phyloP scores from a whole-genome alignment of 1,140 invertebrate species.

The Drosophila nigromelanica region DNA sequence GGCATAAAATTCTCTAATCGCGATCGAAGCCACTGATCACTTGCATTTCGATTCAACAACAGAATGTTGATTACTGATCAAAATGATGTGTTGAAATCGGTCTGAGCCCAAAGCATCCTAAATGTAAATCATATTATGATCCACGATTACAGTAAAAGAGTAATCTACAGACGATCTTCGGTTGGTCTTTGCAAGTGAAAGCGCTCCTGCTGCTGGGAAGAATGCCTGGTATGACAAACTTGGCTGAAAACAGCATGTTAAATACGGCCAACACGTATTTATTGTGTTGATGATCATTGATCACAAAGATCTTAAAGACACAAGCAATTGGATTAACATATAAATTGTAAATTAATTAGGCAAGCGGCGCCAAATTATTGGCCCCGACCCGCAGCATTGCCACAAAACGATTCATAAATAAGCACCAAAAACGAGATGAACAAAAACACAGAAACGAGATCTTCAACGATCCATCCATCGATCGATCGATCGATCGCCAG shows the following conservation, averaged over 20 bases:
- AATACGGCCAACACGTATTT: background rate
- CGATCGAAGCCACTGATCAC: conserved; percentile 3
- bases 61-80: conserved; percentile 10
- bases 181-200: conserved; percentile 28
- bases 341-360: conserved; percentile 80
- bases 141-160: background rate
- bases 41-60: background rate
- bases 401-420: conserved; percentile 47
- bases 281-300: conserved; percentile 45
- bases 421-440: conserved; percentile 17
- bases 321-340: conserved; percentile 73
- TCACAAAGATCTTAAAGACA: conserved; percentile 33
- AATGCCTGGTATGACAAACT: conserved; percentile 11
- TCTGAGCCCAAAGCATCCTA: background rate
- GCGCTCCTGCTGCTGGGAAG: conserved; percentile 29
- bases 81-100: conserved; percentile 16
- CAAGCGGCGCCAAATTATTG: conserved; percentile 73
- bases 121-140: background rate
- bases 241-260: conserved; percentile 5
- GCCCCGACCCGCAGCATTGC: conserved; percentile 44
- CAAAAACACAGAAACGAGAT: conserved; percentile 30
- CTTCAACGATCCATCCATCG: conserved; percentile 41
- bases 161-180: conserved; percentile 2
- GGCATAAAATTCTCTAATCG: conserved; percentile 16
- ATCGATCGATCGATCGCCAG: conserved; percentile 60